Evolutionary conservation across 2,113 vertebrate species (phyloP).

Genomic region (Neodon shergylaensis): DNA sequence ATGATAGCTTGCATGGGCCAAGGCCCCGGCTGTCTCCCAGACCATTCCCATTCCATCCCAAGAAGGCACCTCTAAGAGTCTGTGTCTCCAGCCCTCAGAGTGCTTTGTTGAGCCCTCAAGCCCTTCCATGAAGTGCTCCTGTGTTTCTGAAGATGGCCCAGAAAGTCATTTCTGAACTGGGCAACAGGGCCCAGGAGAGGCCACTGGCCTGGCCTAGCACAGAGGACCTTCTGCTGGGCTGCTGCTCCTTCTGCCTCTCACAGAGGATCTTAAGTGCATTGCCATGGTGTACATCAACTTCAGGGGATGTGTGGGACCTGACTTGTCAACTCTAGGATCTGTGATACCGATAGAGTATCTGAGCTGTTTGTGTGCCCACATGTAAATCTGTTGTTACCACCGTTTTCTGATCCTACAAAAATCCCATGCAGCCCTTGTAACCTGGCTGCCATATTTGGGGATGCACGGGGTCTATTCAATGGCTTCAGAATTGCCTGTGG

Average conservation of each 20-base stretch:
- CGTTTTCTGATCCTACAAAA: not conserved
- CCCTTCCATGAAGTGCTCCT: not conserved
- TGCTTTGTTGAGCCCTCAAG: not conserved
- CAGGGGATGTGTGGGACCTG: not conserved
- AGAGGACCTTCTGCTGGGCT: not conserved
- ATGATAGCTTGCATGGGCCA: not conserved
- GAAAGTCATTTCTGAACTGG: not conserved
- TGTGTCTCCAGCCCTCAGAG: not conserved
- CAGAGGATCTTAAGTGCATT: not conserved
- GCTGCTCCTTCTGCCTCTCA: not conserved
- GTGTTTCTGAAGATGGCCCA: not conserved
- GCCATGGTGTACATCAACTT: not conserved
- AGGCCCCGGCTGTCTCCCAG: accelerated
- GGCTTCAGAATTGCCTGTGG: not conserved
- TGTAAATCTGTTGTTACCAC: not conserved
- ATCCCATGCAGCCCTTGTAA: not conserved
- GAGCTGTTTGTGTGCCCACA: not conserved
- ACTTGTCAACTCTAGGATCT: not conserved
- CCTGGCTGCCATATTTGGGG: not conserved
- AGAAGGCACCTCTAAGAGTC: too few species aligned
- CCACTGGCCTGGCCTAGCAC: not conserved
- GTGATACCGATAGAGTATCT: not conserved
- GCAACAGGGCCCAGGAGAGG: not conserved
- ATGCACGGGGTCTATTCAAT: accelerated
- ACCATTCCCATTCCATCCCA: not conserved